These are phyloP conservation scores for Garrulus glandarius DNA, from an alignment of 2,797 vertebrate species.

Conservation along the genomic window DNA sequence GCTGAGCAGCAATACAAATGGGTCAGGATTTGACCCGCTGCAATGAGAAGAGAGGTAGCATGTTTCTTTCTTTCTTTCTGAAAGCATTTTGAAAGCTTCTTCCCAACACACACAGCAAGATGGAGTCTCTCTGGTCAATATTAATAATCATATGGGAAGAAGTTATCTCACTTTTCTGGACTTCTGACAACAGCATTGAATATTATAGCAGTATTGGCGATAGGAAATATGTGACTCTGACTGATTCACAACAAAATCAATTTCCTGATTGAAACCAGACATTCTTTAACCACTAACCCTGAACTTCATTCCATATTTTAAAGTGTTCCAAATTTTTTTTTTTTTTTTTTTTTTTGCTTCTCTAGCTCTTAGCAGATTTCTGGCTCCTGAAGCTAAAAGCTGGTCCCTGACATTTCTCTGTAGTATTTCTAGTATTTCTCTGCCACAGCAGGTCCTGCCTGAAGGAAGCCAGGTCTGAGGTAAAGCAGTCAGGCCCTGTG, in stretches of 20 bases:
- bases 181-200: background rate
- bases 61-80: background rate
- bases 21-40: background rate
- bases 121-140: background rate
- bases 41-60: background rate
- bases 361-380: background rate
- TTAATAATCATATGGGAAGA: background rate
- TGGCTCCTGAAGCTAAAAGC: background rate
- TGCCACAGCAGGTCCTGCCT: background rate
- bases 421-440: background rate
- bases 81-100: background rate
- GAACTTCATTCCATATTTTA: background rate
- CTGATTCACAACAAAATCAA: constrained; percentile 26
- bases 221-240: background rate
- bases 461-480: background rate
- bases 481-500: background rate
- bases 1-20: background rate
- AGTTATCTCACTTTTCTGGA: background rate
- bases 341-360: background rate
- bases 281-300: constrained; percentile 3
- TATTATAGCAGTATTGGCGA: background rate
- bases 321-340: background rate
- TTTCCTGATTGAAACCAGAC: constrained; percentile 39
- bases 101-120: background rate
- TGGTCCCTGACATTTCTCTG: background rate